Evolutionary conservation across 2,888 invertebrate species (phyloP), one percentile per base, ranked within the genome.

Genomic region (Drosophila stalkeri): DNA sequence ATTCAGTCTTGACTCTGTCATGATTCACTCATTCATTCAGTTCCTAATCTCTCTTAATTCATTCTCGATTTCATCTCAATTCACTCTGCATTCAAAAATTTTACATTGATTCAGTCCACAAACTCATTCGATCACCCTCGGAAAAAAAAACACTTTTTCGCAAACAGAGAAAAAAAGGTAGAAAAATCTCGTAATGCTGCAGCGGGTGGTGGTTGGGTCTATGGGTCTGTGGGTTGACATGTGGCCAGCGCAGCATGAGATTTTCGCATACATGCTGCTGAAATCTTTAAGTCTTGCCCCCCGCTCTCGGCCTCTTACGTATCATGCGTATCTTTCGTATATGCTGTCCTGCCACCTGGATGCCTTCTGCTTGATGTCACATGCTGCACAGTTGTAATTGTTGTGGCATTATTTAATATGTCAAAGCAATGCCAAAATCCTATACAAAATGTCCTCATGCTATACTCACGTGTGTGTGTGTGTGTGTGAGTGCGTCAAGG

Each of bases 361-460:
- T 37, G 37, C 31, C 14, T 49, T 44, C 35, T 74, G 49, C 57
- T 66, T 14, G 74, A 66, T 74, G 73, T 70, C 87, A 75, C 67
- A 74, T 70, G 77, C 78, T 75, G 72, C 71, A 77, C 77, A 67
- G 83, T 75, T 77, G 87, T 91, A 85, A 86, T 86, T 86, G 86
- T 89, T 90, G 83, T 81, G 83, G 85, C 86, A 91, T 89, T 89
- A 90, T 90, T 87, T 82, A 86, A 89, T 89, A 91, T 83, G 83
- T 89, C 89, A 89, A 85, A 85, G 88, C 80, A 85, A 75, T 73
- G 70, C 31, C 77, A 81, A 86, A 86, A 86, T 88, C 83, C 89
- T 62, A 70, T 76, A 86, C 76, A 81, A 81, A 72, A 70, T 70
- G 55, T 64, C 12, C 59, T 27, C 72, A 71, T 72, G 68, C 70